Conservation (phyloP, 2,797 vertebrate species). For the Chelidonichthys spinosus region DNA sequence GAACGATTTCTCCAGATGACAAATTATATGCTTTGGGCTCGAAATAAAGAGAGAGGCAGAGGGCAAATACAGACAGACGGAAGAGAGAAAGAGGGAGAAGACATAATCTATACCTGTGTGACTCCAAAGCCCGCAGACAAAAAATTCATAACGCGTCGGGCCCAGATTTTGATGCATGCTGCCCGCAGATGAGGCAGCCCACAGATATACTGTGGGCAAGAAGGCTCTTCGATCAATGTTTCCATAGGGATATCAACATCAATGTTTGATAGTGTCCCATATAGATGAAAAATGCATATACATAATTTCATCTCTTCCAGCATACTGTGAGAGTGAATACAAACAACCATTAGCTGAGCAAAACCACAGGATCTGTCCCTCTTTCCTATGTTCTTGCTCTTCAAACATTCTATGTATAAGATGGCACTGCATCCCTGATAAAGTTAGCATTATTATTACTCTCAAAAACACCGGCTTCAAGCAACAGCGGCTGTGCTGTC, state of each 20-base stretch:
- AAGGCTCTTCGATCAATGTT: conserved; percentile 61
- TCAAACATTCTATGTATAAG: background rate
- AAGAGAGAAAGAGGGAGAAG: conserved; percentile 47
- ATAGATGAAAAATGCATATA: conserved; percentile 59
- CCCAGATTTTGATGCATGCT: conserved; percentile 68
- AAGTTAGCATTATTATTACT: conserved; percentile 42
- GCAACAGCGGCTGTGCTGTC: conserved; percentile 31
- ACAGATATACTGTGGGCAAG: conserved; percentile 67
- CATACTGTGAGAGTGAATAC: conserved; percentile 51
- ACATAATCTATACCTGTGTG: conserved; percentile 67
- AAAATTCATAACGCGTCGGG: conserved; percentile 68
- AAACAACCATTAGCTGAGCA: conserved; percentile 55
- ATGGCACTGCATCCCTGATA: conserved; percentile 25
- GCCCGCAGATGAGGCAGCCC: conserved; percentile 64
- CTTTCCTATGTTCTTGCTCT: conserved; percentile 4
- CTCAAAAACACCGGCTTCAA: conserved; percentile 44
- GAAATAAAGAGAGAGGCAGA: conserved; percentile 40
- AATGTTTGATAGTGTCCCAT: conserved; percentile 53
- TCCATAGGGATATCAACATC: conserved; percentile 54
- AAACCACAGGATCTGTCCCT: conserved; percentile 15
- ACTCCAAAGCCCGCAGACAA: conserved; percentile 68
- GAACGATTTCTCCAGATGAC: conserved; percentile 70
- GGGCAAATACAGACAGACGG: conserved; percentile 35
- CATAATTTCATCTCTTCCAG: conserved; percentile 49
- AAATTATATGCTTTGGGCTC: conserved; percentile 60